These are phyloP conservation scores for Mythimna impura DNA, from an alignment of 2,888 invertebrate species.

Conservation along the genomic window DNA sequence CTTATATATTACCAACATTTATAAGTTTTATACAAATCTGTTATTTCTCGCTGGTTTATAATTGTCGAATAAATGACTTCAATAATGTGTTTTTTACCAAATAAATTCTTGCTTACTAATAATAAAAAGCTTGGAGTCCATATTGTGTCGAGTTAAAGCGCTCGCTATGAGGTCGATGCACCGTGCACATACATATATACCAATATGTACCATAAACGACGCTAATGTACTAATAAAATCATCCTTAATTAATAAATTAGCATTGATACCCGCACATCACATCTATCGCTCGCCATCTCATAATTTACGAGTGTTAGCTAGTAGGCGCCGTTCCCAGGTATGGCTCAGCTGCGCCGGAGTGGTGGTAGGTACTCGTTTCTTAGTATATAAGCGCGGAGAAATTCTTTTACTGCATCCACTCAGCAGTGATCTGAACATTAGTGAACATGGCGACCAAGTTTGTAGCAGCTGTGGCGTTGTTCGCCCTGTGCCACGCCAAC, in stretches of 20 bases:
- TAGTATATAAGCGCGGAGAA: conserved; percentile 87
- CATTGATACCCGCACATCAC: conserved; percentile 62
- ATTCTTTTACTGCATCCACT: conserved; percentile 89
- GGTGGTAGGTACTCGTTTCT: conserved; percentile 68
- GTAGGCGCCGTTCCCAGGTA: conserved; percentile 85
- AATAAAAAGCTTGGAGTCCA: background rate
- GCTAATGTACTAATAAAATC: conserved; percentile 50
- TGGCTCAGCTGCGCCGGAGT: conserved; percentile 77
- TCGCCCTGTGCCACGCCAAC: conserved; percentile 80
- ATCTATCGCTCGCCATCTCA: conserved; percentile 76
- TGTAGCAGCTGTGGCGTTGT: conserved; percentile 78
- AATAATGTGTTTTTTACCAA: background rate
- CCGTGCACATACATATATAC: conserved; percentile 22
- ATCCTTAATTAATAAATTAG: conserved; percentile 55
- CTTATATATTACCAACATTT: too few species aligned
- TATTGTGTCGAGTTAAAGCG: background rate
- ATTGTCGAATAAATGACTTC: background rate
- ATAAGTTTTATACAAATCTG: background rate
- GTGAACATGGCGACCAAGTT: conserved; percentile 82
- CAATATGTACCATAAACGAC: conserved; percentile 5
- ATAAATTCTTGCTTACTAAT: background rate
- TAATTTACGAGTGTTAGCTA: conserved; percentile 83
- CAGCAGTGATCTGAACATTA: conserved; percentile 68
- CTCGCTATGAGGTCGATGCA: conserved; percentile 62
- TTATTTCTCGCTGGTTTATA: background rate